Conservation (phyloP, 37 sponge, comb jelly and placozoan species). For the Lycopodina hypogea region DNA sequence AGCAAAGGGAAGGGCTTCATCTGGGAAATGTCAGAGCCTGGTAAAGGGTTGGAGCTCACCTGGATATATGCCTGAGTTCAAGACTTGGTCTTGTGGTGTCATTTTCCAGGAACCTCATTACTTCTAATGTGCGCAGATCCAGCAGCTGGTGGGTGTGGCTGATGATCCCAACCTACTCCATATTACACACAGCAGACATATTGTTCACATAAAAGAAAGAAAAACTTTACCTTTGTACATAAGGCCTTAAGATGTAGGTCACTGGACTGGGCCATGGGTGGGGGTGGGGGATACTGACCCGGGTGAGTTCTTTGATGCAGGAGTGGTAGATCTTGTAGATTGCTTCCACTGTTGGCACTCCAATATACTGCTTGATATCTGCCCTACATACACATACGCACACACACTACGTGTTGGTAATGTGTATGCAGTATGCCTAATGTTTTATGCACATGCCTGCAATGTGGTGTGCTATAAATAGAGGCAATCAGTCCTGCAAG, state of each 20-base stretch:
- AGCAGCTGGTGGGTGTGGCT: slow-evolving; percentile 73
- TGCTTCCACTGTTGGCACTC: slow-evolving; percentile 79
- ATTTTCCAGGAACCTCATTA: slow-evolving; percentile 84
- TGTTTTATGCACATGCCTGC: no score
- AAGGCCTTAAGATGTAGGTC: no score
- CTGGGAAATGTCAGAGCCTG: background rate
- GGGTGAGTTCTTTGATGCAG: slow-evolving; percentile 83
- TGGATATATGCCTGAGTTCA: slow-evolving; percentile 59
- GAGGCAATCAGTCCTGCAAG: no score
- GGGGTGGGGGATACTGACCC: slow-evolving; percentile 47
- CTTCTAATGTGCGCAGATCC: slow-evolving; percentile 72
- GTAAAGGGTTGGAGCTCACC: slow-evolving; percentile 11
- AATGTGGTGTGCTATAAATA: no score
- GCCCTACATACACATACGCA: slow-evolving; percentile 55
- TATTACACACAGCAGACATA: background rate
- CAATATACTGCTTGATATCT: slow-evolving; percentile 99
- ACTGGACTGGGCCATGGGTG: no score
- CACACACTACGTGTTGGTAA: background rate
- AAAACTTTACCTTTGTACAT: no score
- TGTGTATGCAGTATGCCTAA: background rate
- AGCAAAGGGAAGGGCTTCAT: background rate
- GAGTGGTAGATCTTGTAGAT: slow-evolving; percentile 88
- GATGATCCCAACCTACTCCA: slow-evolving; percentile 61
- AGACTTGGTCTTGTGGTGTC: slow-evolving; percentile 80
- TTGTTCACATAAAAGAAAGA: background rate